A percentile compares a stretch with the other conserved stretches of the same genome.
These are phyloP conservation scores for Onychomys arenicola DNA, from an alignment of 2,797 vertebrate genomes.

Conservation along the genomic window DNA sequence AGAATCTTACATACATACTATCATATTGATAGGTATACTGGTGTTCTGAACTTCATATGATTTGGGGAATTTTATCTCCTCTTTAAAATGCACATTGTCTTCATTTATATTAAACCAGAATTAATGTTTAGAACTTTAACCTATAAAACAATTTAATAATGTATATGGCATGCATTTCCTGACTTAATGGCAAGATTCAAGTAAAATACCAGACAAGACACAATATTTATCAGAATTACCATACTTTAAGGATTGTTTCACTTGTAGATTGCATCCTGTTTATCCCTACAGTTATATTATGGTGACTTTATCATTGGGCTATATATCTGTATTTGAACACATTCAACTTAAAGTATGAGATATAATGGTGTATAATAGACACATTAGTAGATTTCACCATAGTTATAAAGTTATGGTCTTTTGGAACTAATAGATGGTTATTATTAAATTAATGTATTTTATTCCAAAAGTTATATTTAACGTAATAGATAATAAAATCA, in stretches of 20 bases:
- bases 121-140: neutral
- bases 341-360: neutral
- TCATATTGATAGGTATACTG: neutral
- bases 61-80: neutral
- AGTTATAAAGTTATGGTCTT: neutral
- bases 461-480: conserved; percentile 68
- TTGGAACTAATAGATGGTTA: neutral
- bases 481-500: conserved; percentile 46
- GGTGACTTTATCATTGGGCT: neutral
- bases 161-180: neutral
- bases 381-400: neutral
- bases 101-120: neutral
- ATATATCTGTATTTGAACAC: neutral
- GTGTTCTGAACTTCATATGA: neutral
- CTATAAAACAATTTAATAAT: neutral
- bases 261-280: neutral
- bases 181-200: neutral
- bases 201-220: neutral
- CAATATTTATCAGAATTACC: neutral
- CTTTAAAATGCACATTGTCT: neutral
- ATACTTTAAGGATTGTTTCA: neutral
- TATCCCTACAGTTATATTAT: neutral
- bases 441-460: conserved; percentile 35
- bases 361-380: neutral
- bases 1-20: neutral